Conservation (phyloP, 2,797 vertebrate genomes). For the Geotrypetes seraphini region DNA sequence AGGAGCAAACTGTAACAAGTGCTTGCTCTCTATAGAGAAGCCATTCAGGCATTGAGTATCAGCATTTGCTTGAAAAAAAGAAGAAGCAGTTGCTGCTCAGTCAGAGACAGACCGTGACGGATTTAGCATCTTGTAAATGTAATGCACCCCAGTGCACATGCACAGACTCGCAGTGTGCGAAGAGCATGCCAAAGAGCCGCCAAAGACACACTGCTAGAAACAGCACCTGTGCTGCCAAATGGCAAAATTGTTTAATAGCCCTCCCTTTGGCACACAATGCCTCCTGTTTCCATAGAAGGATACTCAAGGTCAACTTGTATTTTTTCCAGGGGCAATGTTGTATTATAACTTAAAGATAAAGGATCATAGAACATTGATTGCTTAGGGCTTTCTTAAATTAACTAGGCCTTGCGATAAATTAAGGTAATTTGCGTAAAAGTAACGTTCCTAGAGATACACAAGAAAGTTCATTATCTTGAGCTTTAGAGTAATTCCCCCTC, state of each 20-base stretch:
- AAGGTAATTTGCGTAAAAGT: neutral
- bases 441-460: neutral
- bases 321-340: fast-evolving
- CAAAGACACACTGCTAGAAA: conserved; percentile 6
- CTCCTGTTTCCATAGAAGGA: neutral
- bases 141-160: conserved; percentile 17
- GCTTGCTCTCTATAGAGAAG: conserved; percentile 28
- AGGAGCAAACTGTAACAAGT: conserved; percentile 32
- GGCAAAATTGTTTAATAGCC: conserved; percentile 4
- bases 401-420: neutral
- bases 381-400: neutral
- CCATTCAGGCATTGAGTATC: conserved; percentile 49
- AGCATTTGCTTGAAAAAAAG: conserved; percentile 41
- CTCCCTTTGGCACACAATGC: neutral
- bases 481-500: neutral
- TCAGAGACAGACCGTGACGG: conserved; percentile 46
- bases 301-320: neutral
- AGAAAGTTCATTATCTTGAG: neutral
- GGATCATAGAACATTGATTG: neutral
- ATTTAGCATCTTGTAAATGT: conserved; percentile 39
- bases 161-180: conserved; percentile 21
- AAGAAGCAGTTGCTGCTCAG: conserved; percentile 33
- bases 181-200: conserved; percentile 16
- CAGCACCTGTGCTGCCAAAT: conserved; percentile 50
- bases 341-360: neutral